Base-by-base conservation (phyloP, 1,140 invertebrate genomes). In the Ceratosolen solmsi region DNA sequence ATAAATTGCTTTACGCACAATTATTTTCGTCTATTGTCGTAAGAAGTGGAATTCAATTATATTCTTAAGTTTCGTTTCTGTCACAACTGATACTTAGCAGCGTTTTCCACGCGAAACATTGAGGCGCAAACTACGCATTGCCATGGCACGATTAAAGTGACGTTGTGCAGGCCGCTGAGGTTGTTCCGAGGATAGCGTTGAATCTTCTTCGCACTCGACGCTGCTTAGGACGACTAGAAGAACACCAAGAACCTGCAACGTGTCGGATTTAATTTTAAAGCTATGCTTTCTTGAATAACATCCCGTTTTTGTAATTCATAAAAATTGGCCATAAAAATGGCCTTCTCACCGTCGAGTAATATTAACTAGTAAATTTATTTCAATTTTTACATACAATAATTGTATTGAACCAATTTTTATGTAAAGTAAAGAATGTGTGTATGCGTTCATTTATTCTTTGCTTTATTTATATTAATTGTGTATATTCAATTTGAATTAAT, bases 71-170 rank as follows among this genome's bases (percentile, higher is more conserved):
- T 84, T 82, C n/a, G 79, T 85, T 74, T 86, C 84, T 87, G 87
- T 87, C 86, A 87, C 85, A 86, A 88, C 86, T 84, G 74, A 77
- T 41, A 84, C 84, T 91, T 86, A 91, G 87, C 89, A 91, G 82
- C 91, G 90, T 86, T 90, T 92, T 82, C 90, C 90, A 33, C 92
- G 90, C 68, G 92, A 88, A 36, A 92, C 89, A 25, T 93, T 91
- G 33, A 94, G 93, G 41, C 94, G 92, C 33, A 97, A 92, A 72
- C 95, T 95, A 30, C 95, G 93, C 96, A 97, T 97, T 5, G 96
- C 95, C 95, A 97, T 96, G 2, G 96, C 95, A 74, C 96, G 92
- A 90, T 96, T 97, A 87, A 96, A 97, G 88, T 97, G 96, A 17
- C 96, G 93, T 86, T 94, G 94, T 49, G 94, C 94, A 51, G 94